These are phyloP conservation scores for Phocoena sinus DNA, from an alignment of 2,113 vertebrate species.

Conservation along the genomic window DNA sequence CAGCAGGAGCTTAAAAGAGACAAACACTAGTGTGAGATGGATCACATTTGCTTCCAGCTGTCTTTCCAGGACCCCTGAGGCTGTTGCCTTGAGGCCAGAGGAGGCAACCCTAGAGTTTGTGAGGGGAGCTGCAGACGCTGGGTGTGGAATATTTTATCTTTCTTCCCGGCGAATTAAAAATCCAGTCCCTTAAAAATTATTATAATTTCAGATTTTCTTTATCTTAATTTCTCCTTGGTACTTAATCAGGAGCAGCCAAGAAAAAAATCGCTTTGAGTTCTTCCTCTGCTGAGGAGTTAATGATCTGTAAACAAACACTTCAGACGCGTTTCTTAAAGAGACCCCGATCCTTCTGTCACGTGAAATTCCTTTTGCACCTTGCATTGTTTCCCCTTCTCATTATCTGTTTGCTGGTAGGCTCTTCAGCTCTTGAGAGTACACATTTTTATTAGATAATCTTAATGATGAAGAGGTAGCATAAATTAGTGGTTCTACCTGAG, in stretches of 20 bases:
- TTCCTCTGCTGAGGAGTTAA: slow-evolving; percentile 60
- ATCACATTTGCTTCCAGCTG: neutral
- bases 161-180: slow-evolving; percentile 7
- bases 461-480: slow-evolving; percentile 20
- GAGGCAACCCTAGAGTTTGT: accelerated
- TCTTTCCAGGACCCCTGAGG: neutral
- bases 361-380: neutral
- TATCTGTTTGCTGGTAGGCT: slow-evolving; percentile 18
- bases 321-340: slow-evolving; percentile 46
- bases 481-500: neutral
- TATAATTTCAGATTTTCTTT: slow-evolving; percentile 44
- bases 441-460: slow-evolving; percentile 47
- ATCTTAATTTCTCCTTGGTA: slow-evolving; percentile 31
- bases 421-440: neutral
- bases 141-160: neutral
- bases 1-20: neutral
- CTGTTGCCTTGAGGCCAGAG: neutral
- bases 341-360: slow-evolving; percentile 8
- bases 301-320: slow-evolving; percentile 67
- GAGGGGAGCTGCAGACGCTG: accelerated
- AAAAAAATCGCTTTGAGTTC: neutral
- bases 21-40: neutral
- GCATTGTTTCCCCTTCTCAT: neutral
- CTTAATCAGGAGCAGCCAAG: neutral
- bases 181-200: neutral